phyloP scores from a whole-genome alignment of 2,888 invertebrate species.

The Drosophila borealis region DNA sequence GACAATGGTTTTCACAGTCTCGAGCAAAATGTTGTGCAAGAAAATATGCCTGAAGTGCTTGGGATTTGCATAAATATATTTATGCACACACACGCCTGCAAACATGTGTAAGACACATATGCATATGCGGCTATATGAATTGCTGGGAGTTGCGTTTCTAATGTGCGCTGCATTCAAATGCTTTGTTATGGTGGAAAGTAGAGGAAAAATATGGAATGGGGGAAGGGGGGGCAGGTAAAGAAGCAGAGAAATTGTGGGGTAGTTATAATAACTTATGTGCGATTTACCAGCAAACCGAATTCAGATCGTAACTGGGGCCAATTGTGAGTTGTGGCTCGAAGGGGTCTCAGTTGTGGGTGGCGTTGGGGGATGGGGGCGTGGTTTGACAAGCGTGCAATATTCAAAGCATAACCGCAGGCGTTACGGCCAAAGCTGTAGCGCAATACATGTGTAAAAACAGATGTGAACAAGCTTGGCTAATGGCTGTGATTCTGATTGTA shows the following conservation, averaged over 20 bases:
- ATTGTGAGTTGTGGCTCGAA: conserved; percentile 4
- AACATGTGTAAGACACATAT: conserved; percentile 11
- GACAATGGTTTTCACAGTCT: conserved; percentile 45
- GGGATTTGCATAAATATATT: conserved; percentile 62
- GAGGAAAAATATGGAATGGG: background rate
- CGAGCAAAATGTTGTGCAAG: conserved; percentile 38
- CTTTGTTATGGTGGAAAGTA: conserved; percentile 31
- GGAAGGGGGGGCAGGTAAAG: background rate
- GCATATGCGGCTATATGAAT: conserved; percentile 18
- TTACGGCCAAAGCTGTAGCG: conserved; percentile 50
- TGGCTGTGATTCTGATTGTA: conserved; percentile 41
- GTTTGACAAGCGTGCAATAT: conserved; percentile 47
- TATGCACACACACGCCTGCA: conserved; percentile 24
- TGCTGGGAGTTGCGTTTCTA: conserved; percentile 48
- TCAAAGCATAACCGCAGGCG: conserved; percentile 65
- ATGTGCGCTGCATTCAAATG: conserved; percentile 57
- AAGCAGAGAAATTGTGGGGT: conserved; percentile 33
- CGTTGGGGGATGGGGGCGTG: background rate
- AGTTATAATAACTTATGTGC: conserved; percentile 49
- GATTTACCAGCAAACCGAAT: conserved; percentile 18
- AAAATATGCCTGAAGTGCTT: conserved; percentile 40
- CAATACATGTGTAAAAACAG: conserved; percentile 73
- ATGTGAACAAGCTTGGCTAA: conserved; percentile 71
- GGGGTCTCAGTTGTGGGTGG: too few species aligned
- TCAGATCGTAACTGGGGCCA: conserved; percentile 22